Conservation (phyloP, 2,113 vertebrate species). For the Phrynocephalus versicolor region DNA sequence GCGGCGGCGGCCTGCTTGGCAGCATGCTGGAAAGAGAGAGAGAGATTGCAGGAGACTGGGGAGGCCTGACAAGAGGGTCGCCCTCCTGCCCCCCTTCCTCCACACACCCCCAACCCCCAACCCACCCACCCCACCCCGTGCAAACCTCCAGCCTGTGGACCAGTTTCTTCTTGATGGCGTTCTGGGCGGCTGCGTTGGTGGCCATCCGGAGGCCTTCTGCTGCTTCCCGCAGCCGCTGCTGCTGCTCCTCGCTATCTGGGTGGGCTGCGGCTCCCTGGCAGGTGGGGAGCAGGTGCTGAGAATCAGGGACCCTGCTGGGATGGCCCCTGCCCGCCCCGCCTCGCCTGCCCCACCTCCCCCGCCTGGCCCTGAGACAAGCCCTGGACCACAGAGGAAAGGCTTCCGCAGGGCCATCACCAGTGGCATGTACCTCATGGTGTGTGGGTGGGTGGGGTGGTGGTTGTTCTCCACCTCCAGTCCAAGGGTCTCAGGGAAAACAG, state of each 20-base stretch:
- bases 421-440: too few species aligned
- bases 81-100: too few species aligned
- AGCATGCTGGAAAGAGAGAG: conserved; percentile 78
- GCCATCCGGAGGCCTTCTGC: conserved; percentile 96
- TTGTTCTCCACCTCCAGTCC: too few species aligned
- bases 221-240: conserved; percentile 92
- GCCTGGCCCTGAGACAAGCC: too few species aligned
- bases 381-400: too few species aligned
- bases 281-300: background rate
- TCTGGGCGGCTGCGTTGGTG: conserved; percentile 93
- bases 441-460: too few species aligned
- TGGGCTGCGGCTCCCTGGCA: conserved; percentile 94
- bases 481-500: too few species aligned
- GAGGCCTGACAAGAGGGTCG: too few species aligned
- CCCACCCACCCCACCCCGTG: background rate
- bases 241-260: conserved; percentile 96
- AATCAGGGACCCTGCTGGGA: too few species aligned
- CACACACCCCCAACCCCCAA: too few species aligned
- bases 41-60: background rate
- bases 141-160: conserved; percentile 94
- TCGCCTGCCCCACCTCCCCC: rapidly evolving
- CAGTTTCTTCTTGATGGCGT: conserved; percentile 96
- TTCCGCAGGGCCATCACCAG: too few species aligned
- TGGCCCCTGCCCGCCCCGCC: rapidly evolving
- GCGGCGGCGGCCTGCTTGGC: conserved; percentile 94